These are phyloP conservation scores for Myiozetetes cayanensis DNA, from an alignment of 2,113 vertebrate species.

Conservation along the genomic window DNA sequence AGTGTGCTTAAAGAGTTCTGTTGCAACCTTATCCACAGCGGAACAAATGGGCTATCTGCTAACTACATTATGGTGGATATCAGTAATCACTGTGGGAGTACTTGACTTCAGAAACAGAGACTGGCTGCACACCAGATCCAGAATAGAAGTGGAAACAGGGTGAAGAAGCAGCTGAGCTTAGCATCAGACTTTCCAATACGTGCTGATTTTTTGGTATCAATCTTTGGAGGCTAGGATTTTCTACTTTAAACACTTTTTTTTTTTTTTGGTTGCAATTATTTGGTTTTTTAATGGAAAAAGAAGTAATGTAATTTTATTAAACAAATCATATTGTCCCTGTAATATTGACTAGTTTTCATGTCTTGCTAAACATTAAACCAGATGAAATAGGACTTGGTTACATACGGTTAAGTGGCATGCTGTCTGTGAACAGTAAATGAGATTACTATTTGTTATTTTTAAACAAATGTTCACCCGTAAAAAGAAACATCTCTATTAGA, in stretches of 20 bases:
- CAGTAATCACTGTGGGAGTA: slow-evolving; percentile 31
- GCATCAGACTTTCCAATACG: slow-evolving; percentile 35
- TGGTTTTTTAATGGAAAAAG: neutral
- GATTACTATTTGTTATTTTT: slow-evolving; percentile 67
- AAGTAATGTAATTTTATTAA: slow-evolving; percentile 30
- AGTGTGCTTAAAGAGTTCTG: neutral
- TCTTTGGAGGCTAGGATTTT: slow-evolving; percentile 27
- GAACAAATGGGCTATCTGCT: slow-evolving; percentile 48
- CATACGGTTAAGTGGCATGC: neutral
- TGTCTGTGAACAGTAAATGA: slow-evolving; percentile 39
- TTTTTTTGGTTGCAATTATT: neutral
- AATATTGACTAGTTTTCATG: neutral
- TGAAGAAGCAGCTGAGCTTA: slow-evolving; percentile 45
- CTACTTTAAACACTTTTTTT: neutral
- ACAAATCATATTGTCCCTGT: slow-evolving; percentile 30
- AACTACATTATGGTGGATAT: slow-evolving; percentile 52
- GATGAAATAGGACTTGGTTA: slow-evolving; percentile 56
- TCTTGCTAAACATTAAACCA: slow-evolving; percentile 55
- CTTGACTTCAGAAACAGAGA: neutral
- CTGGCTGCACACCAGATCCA: slow-evolving; percentile 35
- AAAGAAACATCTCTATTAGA: slow-evolving; percentile 62
- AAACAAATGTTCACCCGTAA: slow-evolving; percentile 13
- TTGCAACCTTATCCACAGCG: neutral
- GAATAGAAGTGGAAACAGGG: neutral
- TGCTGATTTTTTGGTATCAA: slow-evolving; percentile 27